phyloP scores from a whole-genome alignment of 2,888 invertebrate genomes.

The Cyaniris semiargus region DNA sequence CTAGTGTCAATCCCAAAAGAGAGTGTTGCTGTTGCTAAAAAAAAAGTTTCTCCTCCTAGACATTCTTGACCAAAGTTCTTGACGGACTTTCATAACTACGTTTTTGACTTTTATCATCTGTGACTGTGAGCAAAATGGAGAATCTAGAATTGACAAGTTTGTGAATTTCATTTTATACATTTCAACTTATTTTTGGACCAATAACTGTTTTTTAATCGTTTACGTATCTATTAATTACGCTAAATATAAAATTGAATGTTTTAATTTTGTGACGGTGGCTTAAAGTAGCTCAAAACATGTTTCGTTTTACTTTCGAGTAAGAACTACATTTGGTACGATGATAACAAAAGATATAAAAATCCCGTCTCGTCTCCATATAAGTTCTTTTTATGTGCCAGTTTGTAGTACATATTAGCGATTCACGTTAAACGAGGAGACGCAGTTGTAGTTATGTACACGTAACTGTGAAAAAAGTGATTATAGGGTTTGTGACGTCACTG shows the following conservation, averaged over 20 bases:
- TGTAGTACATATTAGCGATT: constrained; percentile 60
- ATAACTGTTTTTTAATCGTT: constrained; percentile 58
- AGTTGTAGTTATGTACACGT: constrained; percentile 62
- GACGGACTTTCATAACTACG: neutral
- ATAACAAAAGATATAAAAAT: constrained; percentile 80
- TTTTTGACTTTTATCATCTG: constrained; percentile 48
- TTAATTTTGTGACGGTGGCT: constrained; percentile 34
- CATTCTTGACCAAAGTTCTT: no score
- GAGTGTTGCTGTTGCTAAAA: no score
- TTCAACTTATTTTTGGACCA: constrained; percentile 66
- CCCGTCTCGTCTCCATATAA: constrained; percentile 62
- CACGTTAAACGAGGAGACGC: constrained; percentile 55
- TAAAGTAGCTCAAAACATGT: constrained; percentile 43
- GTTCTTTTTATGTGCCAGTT: constrained; percentile 65
- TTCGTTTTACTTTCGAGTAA: constrained; percentile 62
- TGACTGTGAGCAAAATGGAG: constrained; percentile 73
- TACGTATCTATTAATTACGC: constrained; percentile 49
- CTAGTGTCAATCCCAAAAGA: no score
- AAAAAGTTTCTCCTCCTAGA: no score
- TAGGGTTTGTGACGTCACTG: constrained; percentile 77
- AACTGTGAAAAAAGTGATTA: constrained; percentile 69
- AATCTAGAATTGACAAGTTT: constrained; percentile 73
- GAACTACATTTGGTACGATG: constrained; percentile 70
- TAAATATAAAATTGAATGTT: neutral
- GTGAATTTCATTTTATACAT: constrained; percentile 65